Evolutionary conservation across 2,113 vertebrate genomes (phyloP).

Genomic region (Ellobius talpinus): DNA sequence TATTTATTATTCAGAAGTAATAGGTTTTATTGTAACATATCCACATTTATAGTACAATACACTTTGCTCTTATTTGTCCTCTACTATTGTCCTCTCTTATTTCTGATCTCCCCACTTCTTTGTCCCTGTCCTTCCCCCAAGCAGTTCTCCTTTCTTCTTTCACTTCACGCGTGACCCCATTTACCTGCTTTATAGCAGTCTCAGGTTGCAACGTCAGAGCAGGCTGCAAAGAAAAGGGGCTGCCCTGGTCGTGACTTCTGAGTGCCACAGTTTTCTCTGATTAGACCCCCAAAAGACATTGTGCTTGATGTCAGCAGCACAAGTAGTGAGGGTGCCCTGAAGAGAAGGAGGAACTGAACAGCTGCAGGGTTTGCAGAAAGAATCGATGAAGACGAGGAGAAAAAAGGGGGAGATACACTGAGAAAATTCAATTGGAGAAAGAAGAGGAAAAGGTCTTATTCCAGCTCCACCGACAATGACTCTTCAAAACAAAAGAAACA

Average conservation of each 20-base stretch:
- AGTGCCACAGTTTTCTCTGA: conserved; percentile 96
- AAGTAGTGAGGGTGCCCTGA: conserved; percentile 95
- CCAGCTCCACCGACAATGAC: conserved; percentile 89
- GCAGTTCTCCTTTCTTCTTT: background rate
- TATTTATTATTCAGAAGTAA: no score
- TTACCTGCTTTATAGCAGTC: background rate
- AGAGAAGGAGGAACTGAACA: conserved; percentile 84
- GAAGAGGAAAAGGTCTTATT: conserved; percentile 85
- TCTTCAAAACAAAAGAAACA: conserved; percentile 92
- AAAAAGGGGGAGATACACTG: background rate
- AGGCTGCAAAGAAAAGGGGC: no score
- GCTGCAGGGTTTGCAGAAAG: conserved; percentile 87
- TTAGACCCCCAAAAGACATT: conserved; percentile 98
- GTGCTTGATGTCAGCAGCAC: conserved; percentile 98
- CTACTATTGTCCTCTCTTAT: background rate
- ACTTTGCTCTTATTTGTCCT: background rate
- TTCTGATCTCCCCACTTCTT: background rate
- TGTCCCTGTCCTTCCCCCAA: background rate
- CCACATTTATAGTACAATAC: background rate
- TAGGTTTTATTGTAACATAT: background rate
- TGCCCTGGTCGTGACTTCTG: no score
- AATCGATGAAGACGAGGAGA: background rate
- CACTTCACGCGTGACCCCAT: background rate
- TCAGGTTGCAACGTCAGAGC: conserved; percentile 96
- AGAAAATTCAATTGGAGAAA: background rate